Evolutionary conservation across 1,140 invertebrate genomes (phyloP), one percentile per base, ranked within the genome.

Genomic region (Ceratoteleas bidentatus): DNA sequence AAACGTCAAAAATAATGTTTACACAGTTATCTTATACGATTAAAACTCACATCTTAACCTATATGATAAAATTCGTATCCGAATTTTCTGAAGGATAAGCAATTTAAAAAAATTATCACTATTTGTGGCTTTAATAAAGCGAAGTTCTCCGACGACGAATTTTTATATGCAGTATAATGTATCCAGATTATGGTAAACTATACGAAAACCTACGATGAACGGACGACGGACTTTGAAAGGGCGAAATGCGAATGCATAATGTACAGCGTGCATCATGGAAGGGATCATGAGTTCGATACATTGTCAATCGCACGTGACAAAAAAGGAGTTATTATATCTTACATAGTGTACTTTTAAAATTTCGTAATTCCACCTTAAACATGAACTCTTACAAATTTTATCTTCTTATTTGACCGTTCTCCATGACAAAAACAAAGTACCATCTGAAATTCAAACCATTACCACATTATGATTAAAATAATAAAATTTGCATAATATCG

Each of bases 141-240:
- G 62, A 62, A 73, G 49, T 80, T 80, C 40, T 14, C 47, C 58
- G 47, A 83, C 79, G 80, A 73, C 64, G 87, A 90, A 88, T 88
- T 88, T 88, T 85, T 88, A 86, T 88, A 86, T 87, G 84, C 84
- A 86, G 89, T 74, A 90, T 90, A 90, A 90, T 90, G 70, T 81
- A 57, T 65, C 60, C 86, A 86, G 85, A 90, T 90, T 90, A 90
- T 90, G 89, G 87, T 89, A 90, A 90, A 81, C 85, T 90, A 90
- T 89, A 88, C 89, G 83, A 68, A 75, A 85, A 73, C 80, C 79
- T 62, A 79, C 47, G 70, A 82, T 60, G 50, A 75, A 70, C 54
- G 73, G 70, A 76, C 61, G 73, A 52, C 54, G 62, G 80, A 81
- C 77, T 84, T 69, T 70, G 40, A 64, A 60, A 68, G 77, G 77